Conservation (phyloP, 2,113 vertebrate species). For the Tympanuchus pallidicinctus region DNA sequence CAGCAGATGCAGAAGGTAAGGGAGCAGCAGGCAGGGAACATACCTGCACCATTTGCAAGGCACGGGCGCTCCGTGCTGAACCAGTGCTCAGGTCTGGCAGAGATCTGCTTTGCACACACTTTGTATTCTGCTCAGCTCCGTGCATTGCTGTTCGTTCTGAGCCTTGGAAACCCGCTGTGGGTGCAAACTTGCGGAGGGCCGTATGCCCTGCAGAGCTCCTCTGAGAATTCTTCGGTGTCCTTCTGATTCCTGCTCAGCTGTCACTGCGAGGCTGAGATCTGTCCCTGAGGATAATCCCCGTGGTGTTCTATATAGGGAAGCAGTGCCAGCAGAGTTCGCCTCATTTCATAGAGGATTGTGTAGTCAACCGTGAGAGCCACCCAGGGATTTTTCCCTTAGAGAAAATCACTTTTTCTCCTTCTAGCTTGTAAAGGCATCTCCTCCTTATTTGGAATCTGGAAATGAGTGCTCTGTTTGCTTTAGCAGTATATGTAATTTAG, state of each 20-base stretch:
- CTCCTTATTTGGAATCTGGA: background rate
- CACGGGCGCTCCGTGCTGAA: fast-evolving
- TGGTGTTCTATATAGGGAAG: constrained; percentile 47
- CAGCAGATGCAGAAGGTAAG: constrained; percentile 82
- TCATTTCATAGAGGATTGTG: background rate
- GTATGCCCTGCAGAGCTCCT: background rate
- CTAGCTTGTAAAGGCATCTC: background rate
- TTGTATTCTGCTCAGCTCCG: background rate
- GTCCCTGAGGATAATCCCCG: constrained; percentile 49
- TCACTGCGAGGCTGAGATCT: background rate
- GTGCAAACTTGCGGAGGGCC: background rate
- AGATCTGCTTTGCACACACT: background rate
- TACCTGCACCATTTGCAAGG: fast-evolving
- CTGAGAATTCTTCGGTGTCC: background rate
- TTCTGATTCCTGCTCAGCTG: background rate
- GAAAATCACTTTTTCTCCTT: background rate
- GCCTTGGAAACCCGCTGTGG: fast-evolving
- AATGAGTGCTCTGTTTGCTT: background rate
- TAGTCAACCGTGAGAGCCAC: background rate
- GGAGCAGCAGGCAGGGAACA: background rate
- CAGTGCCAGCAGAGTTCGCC: background rate
- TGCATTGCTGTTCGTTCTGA: fast-evolving
- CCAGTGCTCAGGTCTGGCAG: background rate
- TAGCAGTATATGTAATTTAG: background rate
- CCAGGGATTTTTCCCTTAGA: background rate